These are phyloP conservation scores for Enteromius trimaculatus DNA, from an alignment of 2,797 vertebrate species.

Conservation along the genomic window DNA sequence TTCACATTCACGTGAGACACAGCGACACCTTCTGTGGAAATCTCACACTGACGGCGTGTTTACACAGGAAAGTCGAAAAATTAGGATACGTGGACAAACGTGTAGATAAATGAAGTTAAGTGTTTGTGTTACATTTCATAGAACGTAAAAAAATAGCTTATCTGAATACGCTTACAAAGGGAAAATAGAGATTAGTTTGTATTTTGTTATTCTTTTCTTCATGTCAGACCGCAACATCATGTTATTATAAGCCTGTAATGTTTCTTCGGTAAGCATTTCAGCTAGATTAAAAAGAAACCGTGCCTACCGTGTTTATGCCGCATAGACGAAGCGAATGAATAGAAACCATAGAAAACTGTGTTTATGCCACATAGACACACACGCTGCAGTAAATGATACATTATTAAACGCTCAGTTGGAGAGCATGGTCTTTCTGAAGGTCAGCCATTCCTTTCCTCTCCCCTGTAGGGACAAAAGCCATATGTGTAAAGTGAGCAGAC, in stretches of 20 bases:
- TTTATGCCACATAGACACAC: not conserved
- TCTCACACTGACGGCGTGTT: not conserved
- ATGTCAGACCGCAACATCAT: not conserved
- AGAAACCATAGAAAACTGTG: not conserved
- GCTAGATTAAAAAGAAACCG: not conserved
- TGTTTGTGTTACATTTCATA: not conserved
- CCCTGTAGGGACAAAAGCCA: conserved; percentile 16
- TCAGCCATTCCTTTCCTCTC: conserved; percentile 33
- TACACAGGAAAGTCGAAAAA: not conserved
- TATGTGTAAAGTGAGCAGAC: conserved; percentile 3
- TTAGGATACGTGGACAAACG: not conserved
- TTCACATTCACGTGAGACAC: conserved; percentile 20
- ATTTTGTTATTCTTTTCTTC: not conserved
- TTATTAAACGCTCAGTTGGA: conserved; percentile 34
- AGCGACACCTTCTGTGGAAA: conserved; percentile 51
- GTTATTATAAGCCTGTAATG: not conserved
- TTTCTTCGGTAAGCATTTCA: not conserved
- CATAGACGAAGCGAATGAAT: not conserved
- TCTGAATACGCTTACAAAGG: not conserved
- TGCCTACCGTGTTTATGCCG: not conserved
- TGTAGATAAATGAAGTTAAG: not conserved
- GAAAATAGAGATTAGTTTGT: not conserved
- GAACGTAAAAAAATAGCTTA: not conserved
- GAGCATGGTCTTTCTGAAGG: conserved; percentile 38
- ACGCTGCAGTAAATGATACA: conserved; percentile 9